A percentile compares a stretch with the other conserved stretches of the same genome.
Conservation (phyloP, 2,888 invertebrate genomes). For the Scelioninae gen. 1 region DNA sequence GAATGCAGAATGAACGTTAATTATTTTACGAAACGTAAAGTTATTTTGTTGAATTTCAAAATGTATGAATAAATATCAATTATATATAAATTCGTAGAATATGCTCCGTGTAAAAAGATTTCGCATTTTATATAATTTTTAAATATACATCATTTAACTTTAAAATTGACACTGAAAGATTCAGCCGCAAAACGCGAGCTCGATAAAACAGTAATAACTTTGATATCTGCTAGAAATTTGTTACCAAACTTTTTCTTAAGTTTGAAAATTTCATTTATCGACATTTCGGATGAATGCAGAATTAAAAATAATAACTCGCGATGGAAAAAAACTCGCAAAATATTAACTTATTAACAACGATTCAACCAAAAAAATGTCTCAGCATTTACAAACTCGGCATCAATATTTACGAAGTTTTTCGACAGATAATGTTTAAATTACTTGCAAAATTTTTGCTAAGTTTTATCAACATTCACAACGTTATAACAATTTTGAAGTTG, state of each 20-base stretch:
- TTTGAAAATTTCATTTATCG: neutral
- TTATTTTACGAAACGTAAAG: constrained; percentile 5
- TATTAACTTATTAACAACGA: neutral
- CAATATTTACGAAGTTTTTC: constrained; percentile 14
- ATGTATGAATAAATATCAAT: constrained; percentile 3
- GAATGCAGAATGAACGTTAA: neutral
- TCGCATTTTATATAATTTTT: constrained; percentile 18
- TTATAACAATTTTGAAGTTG: constrained; percentile 29
- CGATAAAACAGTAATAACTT: constrained; percentile 11
- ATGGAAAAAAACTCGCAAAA: neutral
- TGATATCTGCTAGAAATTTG: neutral
- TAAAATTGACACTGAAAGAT: constrained; percentile 2
- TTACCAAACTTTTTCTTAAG: neutral
- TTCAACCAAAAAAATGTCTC: neutral
- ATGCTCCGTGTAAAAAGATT: constrained; percentile 5
- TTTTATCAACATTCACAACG: constrained; percentile 32
- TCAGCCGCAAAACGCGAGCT: neutral
- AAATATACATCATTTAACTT: constrained; percentile 17
- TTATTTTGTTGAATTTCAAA: constrained; percentile 21
- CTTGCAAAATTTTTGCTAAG: constrained; percentile 6
- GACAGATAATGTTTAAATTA: constrained; percentile 20
- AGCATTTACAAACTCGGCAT: neutral
- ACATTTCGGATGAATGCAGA: no score
- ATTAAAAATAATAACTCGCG: neutral
- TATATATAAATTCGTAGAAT: constrained; percentile 9